Percentiles rank a stretch among this genome's conserved stretches.
Evolutionary conservation across 1,140 invertebrate species (phyloP).

Genomic region (Drosophila miranda): DNA sequence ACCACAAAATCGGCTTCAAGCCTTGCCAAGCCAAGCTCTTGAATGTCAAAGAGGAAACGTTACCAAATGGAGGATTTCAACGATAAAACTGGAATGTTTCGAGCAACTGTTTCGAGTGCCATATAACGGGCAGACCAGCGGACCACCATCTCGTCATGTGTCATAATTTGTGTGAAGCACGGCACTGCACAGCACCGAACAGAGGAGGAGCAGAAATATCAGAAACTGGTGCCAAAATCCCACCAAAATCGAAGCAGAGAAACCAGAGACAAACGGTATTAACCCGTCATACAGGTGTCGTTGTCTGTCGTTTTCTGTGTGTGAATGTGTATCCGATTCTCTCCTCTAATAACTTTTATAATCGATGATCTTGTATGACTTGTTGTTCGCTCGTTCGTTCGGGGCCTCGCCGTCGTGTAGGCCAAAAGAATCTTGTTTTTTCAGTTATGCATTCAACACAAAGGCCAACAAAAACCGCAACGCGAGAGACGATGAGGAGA

Average conservation of each 20-base stretch:
- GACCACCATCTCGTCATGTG: slow-evolving; percentile 40
- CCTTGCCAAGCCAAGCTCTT: background rate
- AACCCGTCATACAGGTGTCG: slow-evolving; percentile 50
- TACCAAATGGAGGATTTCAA: slow-evolving; percentile 2
- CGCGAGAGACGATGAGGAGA: background rate
- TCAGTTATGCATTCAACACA: slow-evolving; percentile 43
- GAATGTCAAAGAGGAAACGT: slow-evolving; percentile 28
- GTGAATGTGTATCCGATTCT: slow-evolving; percentile 43
- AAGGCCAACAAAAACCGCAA: slow-evolving; percentile 29
- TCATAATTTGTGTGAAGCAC: slow-evolving; percentile 56
- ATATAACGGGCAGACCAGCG: slow-evolving; percentile 40
- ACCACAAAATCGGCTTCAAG: slow-evolving; percentile 12
- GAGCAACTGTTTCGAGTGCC: slow-evolving; percentile 17
- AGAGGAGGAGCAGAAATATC: background rate
- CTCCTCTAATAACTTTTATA: slow-evolving; percentile 64
- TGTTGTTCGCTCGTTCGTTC: slow-evolving; percentile 47
- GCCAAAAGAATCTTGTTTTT: slow-evolving; percentile 68
- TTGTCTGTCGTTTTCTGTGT: slow-evolving; percentile 4
- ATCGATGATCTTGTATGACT: slow-evolving; percentile 73
- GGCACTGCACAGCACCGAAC: slow-evolving; percentile 10
- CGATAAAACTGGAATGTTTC: slow-evolving; percentile 33
- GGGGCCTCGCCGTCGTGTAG: slow-evolving; percentile 24
- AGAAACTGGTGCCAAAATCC: slow-evolving; percentile 51
- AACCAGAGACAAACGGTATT: slow-evolving; percentile 60
- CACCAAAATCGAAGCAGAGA: slow-evolving; percentile 32